Evolutionary conservation across 2,797 vertebrate genomes (phyloP).

Genomic region (Poecilia gillii): DNA sequence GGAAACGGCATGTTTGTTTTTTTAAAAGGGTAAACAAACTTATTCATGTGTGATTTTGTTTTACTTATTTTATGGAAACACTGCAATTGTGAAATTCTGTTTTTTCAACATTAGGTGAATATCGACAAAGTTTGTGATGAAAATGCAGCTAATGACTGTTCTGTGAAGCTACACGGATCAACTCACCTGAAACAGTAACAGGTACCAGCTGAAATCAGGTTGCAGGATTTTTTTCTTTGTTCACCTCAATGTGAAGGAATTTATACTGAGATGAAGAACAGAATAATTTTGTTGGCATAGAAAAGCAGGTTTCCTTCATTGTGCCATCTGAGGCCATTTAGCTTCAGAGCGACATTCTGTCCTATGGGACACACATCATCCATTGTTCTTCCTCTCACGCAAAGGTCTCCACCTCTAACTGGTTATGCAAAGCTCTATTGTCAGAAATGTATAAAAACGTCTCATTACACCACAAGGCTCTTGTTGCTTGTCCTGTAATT

Average conservation of each 20-base stretch:
- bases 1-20: too few relatives aligned
- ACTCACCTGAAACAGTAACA: constrained; percentile 29
- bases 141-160: neutral
- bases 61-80: too few relatives aligned
- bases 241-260: constrained; percentile 32
- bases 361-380: constrained; percentile 49
- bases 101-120: too few relatives aligned
- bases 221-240: neutral
- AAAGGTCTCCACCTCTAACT: constrained; percentile 31
- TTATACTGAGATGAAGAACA: constrained; percentile 23
- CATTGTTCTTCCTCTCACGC: constrained; percentile 55
- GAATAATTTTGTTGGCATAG: constrained; percentile 38
- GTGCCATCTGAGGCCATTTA: constrained; percentile 55
- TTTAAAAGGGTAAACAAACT: too few relatives aligned
- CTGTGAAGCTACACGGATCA: constrained; percentile 18
- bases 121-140: too few relatives aligned
- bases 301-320: constrained; percentile 45
- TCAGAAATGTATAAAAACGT: constrained; percentile 40
- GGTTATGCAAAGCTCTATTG: constrained; percentile 34
- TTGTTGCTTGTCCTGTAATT: constrained; percentile 29
- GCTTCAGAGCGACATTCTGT: constrained; percentile 38
- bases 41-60: too few relatives aligned
- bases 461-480: constrained; percentile 21
- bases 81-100: too few relatives aligned
- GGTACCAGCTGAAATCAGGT: constrained; percentile 3